Base-by-base conservation (phyloP, 2,888 invertebrate species). In the Catocala nupta region DNA sequence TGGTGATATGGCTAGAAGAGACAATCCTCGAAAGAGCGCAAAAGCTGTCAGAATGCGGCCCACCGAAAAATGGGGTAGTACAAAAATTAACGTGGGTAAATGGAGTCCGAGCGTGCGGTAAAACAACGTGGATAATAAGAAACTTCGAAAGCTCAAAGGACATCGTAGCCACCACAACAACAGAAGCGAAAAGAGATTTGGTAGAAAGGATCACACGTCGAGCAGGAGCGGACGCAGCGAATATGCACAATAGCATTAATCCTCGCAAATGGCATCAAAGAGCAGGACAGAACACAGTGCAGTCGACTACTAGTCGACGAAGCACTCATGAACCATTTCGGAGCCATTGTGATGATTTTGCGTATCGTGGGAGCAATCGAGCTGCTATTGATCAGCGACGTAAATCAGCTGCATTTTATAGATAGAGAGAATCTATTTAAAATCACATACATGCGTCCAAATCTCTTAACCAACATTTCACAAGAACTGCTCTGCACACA, bases 381-480 rank as follows among this genome's bases (percentile, higher is more conserved):
- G 16, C 36, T 73, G 0, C 49, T 70, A 5, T 59, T 77, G n/a
- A 58, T 74, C 0, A 74, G 78, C 11, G 79, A 77, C 48, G 55
- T 66, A 1, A 78, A 79, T 47, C 77, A 79, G 45, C 60, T 79
- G 6, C 75, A 77, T 0, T 78, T 53, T 45, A 67, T 78, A 7
- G 75, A 78, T 42, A 58, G 78, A 9, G 52, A 73, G 11, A 76
- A 77, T 49, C 67, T 78, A 16, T 71, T 71, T 44, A 9, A 4
- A n/a, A 49, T 71, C 10, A 43, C 13, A 39, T 71, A 71, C 49
- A 47, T 11, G n/a, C 7, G 55, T 45, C 72, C 70, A 3, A 60
- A 33, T 9, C 55, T 55, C 11, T 39, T 59, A 1, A 10, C 57
- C 8, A 3, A 5, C 13, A 68, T 71, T 45, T 56, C 2, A 9